phyloP scores from a whole-genome alignment of 2,797 vertebrate genomes.

The Schizopygopsis malacanthus region DNA sequence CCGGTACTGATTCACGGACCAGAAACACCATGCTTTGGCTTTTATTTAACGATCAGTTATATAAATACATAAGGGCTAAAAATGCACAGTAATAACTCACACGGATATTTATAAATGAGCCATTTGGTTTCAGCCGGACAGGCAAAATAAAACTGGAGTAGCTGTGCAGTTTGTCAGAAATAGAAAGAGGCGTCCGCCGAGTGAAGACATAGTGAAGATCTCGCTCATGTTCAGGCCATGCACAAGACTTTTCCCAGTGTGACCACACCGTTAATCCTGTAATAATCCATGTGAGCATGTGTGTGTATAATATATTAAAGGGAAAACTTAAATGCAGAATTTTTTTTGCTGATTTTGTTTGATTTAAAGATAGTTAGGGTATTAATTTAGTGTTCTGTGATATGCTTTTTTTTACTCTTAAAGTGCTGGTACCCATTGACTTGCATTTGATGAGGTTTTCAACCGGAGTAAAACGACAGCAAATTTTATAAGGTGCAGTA shows the following conservation, averaged over 20 bases:
- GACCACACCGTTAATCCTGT: background rate
- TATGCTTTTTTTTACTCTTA: too few species aligned
- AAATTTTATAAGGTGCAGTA: too few species aligned
- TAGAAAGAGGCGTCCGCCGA: background rate
- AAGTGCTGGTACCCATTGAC: too few species aligned
- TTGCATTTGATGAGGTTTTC: too few species aligned
- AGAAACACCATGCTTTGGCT: background rate
- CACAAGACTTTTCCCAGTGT: too few species aligned
- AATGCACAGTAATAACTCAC: background rate
- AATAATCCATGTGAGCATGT: background rate
- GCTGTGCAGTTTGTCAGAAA: slow-evolving; percentile 9
- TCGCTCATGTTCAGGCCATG: background rate
- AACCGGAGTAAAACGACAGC: background rate
- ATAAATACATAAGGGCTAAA: background rate
- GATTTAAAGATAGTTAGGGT: too few species aligned
- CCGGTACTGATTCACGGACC: background rate
- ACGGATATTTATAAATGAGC: background rate
- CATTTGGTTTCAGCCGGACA: background rate
- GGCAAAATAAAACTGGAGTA: slow-evolving; percentile 4
- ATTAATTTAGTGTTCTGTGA: too few species aligned
- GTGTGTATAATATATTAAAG: background rate
- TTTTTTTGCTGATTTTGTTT: too few species aligned
- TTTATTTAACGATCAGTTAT: background rate
- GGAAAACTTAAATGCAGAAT: background rate
- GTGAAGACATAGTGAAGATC: background rate